A percentile compares a stretch with the other conserved stretches of the same genome.
Evolutionary conservation across 2,797 vertebrate species (phyloP).

Genomic region (Microctenopoma stevenorrisi): DNA sequence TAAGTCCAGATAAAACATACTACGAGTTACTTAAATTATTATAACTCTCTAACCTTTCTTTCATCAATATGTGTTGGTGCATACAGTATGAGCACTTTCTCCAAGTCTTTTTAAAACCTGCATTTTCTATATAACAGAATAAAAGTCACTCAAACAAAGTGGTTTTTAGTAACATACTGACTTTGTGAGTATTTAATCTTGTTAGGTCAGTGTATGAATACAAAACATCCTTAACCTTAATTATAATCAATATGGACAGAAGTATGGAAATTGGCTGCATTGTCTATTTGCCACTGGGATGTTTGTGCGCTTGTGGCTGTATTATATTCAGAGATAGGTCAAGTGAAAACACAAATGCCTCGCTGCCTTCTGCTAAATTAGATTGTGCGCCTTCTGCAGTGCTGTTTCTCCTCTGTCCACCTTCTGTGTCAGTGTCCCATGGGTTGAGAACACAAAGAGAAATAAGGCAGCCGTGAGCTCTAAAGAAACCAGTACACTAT

Average conservation of each 20-base stretch:
- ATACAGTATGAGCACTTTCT: no score
- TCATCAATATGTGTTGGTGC: no score
- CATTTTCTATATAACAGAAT: no score
- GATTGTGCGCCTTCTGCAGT: conserved; percentile 44
- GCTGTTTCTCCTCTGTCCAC: conserved; percentile 52
- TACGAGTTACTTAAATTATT: no score
- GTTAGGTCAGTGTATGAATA: conserved; percentile 3
- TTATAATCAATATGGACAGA: not conserved
- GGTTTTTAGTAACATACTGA: not conserved
- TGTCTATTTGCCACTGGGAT: not conserved
- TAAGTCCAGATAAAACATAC: no score
- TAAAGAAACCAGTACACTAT: conserved; percentile 20
- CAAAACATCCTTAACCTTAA: not conserved
- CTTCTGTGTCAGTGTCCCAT: conserved; percentile 34
- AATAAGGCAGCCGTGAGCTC: conserved; percentile 38
- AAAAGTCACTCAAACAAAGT: not conserved
- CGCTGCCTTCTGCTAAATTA: conserved; percentile 42
- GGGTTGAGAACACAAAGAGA: conserved; percentile 50
- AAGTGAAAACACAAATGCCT: conserved; percentile 35
- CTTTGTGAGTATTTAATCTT: not conserved
- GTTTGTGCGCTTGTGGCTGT: not conserved
- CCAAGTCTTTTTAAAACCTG: no score
- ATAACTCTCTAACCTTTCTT: no score
- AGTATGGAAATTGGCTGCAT: not conserved
- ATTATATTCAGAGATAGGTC: conserved; percentile 19